These are phyloP conservation scores for Fratercula arctica DNA, from an alignment of 2,797 vertebrate genomes.

Conservation along the genomic window DNA sequence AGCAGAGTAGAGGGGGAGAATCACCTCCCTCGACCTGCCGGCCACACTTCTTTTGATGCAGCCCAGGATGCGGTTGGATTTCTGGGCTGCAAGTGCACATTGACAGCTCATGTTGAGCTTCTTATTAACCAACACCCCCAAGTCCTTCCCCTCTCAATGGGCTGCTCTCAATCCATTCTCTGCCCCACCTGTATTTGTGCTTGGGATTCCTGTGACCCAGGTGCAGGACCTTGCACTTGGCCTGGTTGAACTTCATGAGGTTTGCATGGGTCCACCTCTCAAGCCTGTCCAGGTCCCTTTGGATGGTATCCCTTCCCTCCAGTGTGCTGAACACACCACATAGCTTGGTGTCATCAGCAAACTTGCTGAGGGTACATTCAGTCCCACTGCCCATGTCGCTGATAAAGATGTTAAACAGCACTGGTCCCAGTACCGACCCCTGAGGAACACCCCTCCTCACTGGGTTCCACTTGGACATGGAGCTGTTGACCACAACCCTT, in stretches of 20 bases:
- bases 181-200: neutral
- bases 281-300: neutral
- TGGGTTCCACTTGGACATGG: neutral
- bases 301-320: neutral
- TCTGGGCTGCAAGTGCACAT: too few species aligned
- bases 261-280: neutral
- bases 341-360: neutral
- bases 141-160: neutral
- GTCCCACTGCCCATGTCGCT: neutral
- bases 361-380: neutral
- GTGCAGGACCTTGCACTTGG: neutral
- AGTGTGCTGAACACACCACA: neutral
- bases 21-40: too few species aligned
- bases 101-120: too few species aligned
- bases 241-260: neutral
- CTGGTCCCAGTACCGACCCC: neutral
- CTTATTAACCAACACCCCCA: too few species aligned
- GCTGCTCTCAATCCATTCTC: neutral
- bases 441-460: neutral
- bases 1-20: too few species aligned
- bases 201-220: neutral
- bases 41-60: too few species aligned
- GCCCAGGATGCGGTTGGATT: too few species aligned
- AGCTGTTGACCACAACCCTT: neutral
- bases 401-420: neutral